Base-by-base conservation (phyloP, 1,140 invertebrate species). In the Pygmarrhopalites habei region DNA sequence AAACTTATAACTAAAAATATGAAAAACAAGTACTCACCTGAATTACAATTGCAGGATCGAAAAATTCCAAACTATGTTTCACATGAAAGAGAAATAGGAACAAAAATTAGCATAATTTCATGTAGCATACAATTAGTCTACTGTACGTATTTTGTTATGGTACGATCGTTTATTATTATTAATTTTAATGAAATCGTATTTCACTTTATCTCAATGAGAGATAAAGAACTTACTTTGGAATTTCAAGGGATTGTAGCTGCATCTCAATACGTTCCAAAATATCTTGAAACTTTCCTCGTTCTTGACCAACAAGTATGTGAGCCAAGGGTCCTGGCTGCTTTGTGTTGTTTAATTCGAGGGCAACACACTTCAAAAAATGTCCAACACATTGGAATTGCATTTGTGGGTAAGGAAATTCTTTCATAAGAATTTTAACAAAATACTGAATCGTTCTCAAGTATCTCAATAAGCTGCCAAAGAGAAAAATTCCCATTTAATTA, bases 321-420 rank as follows among this genome's bases (percentile, higher is more conserved):
- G 49, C 60, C 5, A 65, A 39, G 1, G 60, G 47, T 10, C 29
- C 32, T 17, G 47, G 10, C 23, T 30, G 26, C 15, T 47, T 29
- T 0, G 64, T 44, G 4, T 29, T 28, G 15, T 63, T 67, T 25
- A 70, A 30, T 28, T 70, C 68, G 17, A 70, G 28, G 4, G 68
- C 64, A 23, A 70, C 28, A 47, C 65, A 67, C 39, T 67, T 67
- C 1, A 70, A 25, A 53, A 70, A 70, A 17, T 62, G 55, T 1
- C 62, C 65, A 15, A 67, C 47, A n/a, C 25, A 49, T 55, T 65
- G 41, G 25, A 46, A 2, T 0, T 35, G 17, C 56, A 62, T 55
- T 19, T 58, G 5, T 5, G 23, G 12, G 0, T 19, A 28, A 1
- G 41, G 26, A 21, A 62, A 44, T 2, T 46, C 14, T 21, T 64